Percentiles rank a stretch among this genome's conserved stretches.
phyloP scores from a whole-genome alignment of 2,888 invertebrate species.

The Drosophila buzzatii region DNA sequence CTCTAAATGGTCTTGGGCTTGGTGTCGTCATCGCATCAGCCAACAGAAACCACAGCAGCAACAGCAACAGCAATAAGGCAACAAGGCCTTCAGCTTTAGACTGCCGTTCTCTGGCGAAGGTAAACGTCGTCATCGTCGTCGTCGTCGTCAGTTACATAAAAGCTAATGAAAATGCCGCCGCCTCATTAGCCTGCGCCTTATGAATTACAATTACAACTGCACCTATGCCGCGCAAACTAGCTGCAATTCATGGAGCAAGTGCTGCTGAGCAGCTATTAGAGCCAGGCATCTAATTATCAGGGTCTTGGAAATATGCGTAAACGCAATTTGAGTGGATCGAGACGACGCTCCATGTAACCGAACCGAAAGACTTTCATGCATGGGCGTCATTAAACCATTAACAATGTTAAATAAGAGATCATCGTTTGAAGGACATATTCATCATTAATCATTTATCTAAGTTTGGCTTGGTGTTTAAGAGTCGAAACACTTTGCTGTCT shows the following conservation, averaged over 20 bases:
- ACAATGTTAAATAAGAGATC: constrained; percentile 12
- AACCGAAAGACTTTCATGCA: not conserved
- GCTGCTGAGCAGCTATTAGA: constrained; percentile 24
- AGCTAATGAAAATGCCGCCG: constrained; percentile 67
- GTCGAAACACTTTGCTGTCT: not conserved
- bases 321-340: constrained; percentile 17
- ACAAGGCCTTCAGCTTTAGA: constrained; percentile 48
- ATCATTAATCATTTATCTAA: constrained; percentile 20
- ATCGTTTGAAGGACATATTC: constrained; percentile 6
- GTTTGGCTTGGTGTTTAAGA: not conserved
- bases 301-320: constrained; percentile 39
- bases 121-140: constrained; percentile 32
- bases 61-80: not conserved
- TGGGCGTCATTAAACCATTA: constrained; percentile 12
- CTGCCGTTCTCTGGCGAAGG: constrained; percentile 66
- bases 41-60: constrained; percentile 12
- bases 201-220: constrained; percentile 56
- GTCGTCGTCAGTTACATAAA: constrained; percentile 57
- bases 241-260: constrained; percentile 73
- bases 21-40: constrained; percentile 36
- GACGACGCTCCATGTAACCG: constrained; percentile 12
- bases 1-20: constrained; percentile 65
- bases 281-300: constrained; percentile 60
- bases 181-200: constrained; percentile 64
- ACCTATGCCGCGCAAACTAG: constrained; percentile 52